phyloP scores from a whole-genome alignment of 2,113 vertebrate genomes.

The Dascyllus trimaculatus region DNA sequence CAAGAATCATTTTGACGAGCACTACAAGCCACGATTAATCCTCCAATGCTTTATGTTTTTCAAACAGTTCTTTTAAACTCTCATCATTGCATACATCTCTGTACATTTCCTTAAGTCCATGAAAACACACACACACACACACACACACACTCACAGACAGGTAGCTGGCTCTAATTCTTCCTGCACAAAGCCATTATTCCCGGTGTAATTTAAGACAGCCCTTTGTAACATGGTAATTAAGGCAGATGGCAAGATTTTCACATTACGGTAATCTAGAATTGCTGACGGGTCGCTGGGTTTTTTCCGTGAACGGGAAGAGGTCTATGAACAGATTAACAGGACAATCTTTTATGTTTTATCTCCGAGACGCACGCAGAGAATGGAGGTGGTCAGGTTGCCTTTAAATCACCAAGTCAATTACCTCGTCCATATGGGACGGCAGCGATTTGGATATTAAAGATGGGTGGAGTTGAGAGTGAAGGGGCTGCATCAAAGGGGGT shows the following conservation, averaged over 20 bases:
- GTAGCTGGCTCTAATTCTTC: slow-evolving; percentile 46
- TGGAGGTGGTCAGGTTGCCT: slow-evolving; percentile 68
- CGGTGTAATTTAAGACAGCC: slow-evolving; percentile 72
- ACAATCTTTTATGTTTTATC: slow-evolving; percentile 87
- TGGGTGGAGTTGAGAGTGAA: slow-evolving; percentile 59
- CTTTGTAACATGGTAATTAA: slow-evolving; percentile 80
- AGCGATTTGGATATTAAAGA: slow-evolving; percentile 81
- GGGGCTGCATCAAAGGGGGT: slow-evolving; percentile 76
- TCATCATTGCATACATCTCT: slow-evolving; percentile 12
- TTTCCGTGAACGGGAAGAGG: slow-evolving; percentile 60
- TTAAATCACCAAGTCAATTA: slow-evolving; percentile 85
- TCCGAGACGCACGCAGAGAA: slow-evolving; percentile 76
- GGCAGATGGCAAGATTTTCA: slow-evolving; percentile 79
- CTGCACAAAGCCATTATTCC: slow-evolving; percentile 71
- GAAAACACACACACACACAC: background rate
- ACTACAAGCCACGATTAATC: background rate
- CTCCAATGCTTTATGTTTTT: background rate
- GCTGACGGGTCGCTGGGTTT: slow-evolving; percentile 78
- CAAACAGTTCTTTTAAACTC: slow-evolving; percentile 13
- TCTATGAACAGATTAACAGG: slow-evolving; percentile 79
- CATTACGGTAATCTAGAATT: slow-evolving; percentile 79
- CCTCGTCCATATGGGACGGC: slow-evolving; percentile 81
- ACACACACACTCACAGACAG: slow-evolving; percentile 6
- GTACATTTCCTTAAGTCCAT: background rate
- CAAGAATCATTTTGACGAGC: background rate